Evolutionary conservation across 2,888 invertebrate genomes (phyloP), one percentile per base, ranked within the genome.

Genomic region (Epinotia nisella): DNA sequence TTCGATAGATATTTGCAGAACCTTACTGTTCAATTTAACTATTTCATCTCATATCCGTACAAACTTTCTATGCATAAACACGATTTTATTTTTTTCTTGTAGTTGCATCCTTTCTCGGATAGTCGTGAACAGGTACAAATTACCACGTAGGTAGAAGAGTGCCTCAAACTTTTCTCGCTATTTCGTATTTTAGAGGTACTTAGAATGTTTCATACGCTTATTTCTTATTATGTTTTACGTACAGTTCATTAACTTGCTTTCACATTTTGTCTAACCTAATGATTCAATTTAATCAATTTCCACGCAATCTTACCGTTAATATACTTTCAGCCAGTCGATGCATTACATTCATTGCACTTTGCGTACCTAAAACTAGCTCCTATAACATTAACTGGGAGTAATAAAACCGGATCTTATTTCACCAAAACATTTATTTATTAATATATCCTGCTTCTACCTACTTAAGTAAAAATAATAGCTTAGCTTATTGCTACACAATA

Each of bases 41-140:
- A 73, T 56, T 61, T 55, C 56, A 74, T 69, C 68, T 45, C 59
- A 66, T 75, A 60, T 64, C 69, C 29, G 72, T 73, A 68, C 71
- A 71, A 76, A 78, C 77, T 79, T 78, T 76, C 79, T 77, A 76
- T 79, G 77, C 85, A 84, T 86, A 87, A 86, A 87, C 80, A 83
- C 80, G 66, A 76, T 77, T 83, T 79, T 87, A 85, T 89, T 87
- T 89, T 91, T 88, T 90, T 87, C 89, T 91, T 93, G 92, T 93
- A 93, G 93, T 92, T 93, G 90, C 92, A 92, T 90, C 93, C 93
- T 87, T 93, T 90, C 86, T 93, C 93, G 93, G 93, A 93, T 91
- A 93, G 93, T 90, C 91, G 93, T 85, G 90, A 93, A 86, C 93
- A 93, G 93, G 93, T 93, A 93, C 87, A 87, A 86, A 83, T 81